A percentile compares a stretch with the other conserved stretches of the same genome.
Conservation (phyloP, 2,113 vertebrate genomes). For the Platichthys flesus region DNA sequence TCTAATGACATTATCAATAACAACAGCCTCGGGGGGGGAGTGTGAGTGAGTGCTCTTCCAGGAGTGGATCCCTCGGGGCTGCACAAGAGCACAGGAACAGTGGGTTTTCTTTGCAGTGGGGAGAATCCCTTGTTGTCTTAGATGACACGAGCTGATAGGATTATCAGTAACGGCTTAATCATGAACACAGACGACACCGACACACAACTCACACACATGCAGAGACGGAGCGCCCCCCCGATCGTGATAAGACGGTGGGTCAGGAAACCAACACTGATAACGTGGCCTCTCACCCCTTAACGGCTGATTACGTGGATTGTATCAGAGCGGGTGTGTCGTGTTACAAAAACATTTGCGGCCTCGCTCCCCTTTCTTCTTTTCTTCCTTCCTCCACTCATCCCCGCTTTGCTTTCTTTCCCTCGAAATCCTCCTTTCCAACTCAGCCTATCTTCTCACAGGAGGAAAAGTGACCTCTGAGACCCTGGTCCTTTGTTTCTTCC, state of each 20-base stretch:
- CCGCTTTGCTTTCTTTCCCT: not conserved
- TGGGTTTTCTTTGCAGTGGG: slow-evolving; percentile 20
- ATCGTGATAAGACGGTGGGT: slow-evolving; percentile 73
- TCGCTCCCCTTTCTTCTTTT: not conserved
- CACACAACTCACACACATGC: slow-evolving; percentile 17
- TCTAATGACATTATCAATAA: slow-evolving; percentile 52
- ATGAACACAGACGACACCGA: slow-evolving; percentile 25
- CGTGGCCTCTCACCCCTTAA: slow-evolving; percentile 49
- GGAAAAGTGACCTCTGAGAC: not conserved
- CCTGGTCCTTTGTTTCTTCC: not conserved
- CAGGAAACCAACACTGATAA: slow-evolving; percentile 75
- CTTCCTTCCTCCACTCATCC: not conserved
- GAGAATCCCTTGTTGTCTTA: slow-evolving; percentile 38
- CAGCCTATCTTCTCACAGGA: not conserved
- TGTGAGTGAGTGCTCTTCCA: slow-evolving; percentile 22
- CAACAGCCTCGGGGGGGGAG: slow-evolving; percentile 8
- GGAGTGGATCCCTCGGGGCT: slow-evolving; percentile 24
- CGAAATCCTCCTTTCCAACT: not conserved
- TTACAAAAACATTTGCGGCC: slow-evolving; percentile 32
- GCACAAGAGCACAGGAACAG: slow-evolving; percentile 19
- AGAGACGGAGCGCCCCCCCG: slow-evolving; percentile 43
- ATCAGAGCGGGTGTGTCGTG: slow-evolving; percentile 20
- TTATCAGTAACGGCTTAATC: slow-evolving; percentile 62
- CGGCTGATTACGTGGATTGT: slow-evolving; percentile 47
- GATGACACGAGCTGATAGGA: slow-evolving; percentile 63